phyloP scores from a whole-genome alignment of 1,140 invertebrate species.

The Pseudachorutes palmiensis region DNA sequence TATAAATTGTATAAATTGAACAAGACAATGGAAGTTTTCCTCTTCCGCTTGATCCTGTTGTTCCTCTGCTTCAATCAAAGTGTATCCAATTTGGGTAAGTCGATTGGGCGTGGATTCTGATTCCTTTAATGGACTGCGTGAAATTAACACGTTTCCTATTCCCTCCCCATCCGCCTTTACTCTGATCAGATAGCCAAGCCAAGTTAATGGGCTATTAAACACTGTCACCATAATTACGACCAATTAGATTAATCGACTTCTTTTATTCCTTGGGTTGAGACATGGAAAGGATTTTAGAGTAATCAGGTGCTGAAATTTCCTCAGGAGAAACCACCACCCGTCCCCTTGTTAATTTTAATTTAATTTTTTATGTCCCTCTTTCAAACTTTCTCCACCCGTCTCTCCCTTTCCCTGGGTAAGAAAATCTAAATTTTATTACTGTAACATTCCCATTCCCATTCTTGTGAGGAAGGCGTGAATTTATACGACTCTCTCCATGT shows the following conservation, averaged over 20 bases:
- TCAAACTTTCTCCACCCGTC: neutral
- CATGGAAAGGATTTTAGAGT: neutral
- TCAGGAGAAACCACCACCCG: neutral
- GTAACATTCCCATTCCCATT: neutral
- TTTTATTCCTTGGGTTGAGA: neutral
- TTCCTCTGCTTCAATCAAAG: neutral
- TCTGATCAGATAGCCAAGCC: neutral
- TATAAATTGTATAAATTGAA: too few species aligned
- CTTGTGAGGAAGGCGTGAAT: too few species aligned
- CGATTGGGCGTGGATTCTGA: too few species aligned
- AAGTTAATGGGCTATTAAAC: neutral
- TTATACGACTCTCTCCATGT: neutral
- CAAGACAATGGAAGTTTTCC: neutral
- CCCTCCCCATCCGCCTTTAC: too few species aligned
- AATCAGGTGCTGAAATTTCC: neutral
- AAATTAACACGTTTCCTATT: too few species aligned
- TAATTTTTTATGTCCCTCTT: neutral
- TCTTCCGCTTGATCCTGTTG: neutral
- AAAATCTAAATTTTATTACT: constrained; percentile 1
- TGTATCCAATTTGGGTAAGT: neutral
- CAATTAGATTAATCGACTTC: neutral
- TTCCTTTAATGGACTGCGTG: too few species aligned
- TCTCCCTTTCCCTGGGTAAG: neutral
- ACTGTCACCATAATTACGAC: neutral
- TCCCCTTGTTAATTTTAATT: neutral